Conservation (phyloP, 1,140 invertebrate species). For the Drosophila kikkawai region DNA sequence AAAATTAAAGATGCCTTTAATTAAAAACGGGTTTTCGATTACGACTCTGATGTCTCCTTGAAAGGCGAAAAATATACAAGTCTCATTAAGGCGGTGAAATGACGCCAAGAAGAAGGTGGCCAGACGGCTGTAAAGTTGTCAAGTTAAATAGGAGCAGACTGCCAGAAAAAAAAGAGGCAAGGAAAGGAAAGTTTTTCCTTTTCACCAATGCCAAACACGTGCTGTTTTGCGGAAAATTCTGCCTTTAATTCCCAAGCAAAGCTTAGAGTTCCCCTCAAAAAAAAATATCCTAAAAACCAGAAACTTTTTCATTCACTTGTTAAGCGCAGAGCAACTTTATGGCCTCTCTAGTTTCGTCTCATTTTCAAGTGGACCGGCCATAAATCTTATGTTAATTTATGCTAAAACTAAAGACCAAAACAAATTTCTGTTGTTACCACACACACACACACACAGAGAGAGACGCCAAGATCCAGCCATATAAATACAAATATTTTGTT, state of each 20-base stretch:
- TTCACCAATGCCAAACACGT: slow-evolving; percentile 58
- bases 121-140: slow-evolving; percentile 73
- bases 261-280: slow-evolving; percentile 8
- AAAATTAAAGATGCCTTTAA: slow-evolving; percentile 58
- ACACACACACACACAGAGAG: slow-evolving; percentile 11
- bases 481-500: slow-evolving; percentile 80
- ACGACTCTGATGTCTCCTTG: slow-evolving; percentile 49
- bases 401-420: slow-evolving; percentile 82
- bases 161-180: slow-evolving; percentile 1
- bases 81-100: slow-evolving; percentile 40
- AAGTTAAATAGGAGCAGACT: slow-evolving; percentile 59
- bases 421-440: slow-evolving; percentile 69
- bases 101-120: slow-evolving; percentile 15
- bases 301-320: slow-evolving; percentile 73
- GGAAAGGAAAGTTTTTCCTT: slow-evolving; percentile 32
- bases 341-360: slow-evolving; percentile 67
- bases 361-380: slow-evolving; percentile 71
- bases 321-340: slow-evolving; percentile 51
- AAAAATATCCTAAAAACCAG: slow-evolving; percentile 34
- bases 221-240: slow-evolving; percentile 28
- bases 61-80: slow-evolving; percentile 37
- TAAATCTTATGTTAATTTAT: slow-evolving; percentile 83
- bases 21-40: slow-evolving; percentile 76
- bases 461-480: slow-evolving; percentile 20
- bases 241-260: slow-evolving; percentile 37